phyloP scores from a whole-genome alignment of 2,888 invertebrate species.

The Habrosyne pyritoides region DNA sequence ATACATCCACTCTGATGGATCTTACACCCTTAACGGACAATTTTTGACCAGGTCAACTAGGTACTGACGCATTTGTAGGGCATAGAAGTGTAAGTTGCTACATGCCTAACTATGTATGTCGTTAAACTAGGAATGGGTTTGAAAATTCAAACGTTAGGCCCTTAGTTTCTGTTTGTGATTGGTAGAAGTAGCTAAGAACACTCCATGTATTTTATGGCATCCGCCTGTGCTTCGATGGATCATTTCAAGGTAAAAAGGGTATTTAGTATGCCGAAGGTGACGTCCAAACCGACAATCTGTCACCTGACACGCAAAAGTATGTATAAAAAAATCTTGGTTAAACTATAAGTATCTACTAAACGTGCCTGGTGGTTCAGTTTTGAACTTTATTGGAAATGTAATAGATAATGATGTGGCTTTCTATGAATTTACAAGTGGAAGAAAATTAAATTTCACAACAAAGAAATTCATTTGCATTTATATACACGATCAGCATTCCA shows the following conservation, averaged over 20 bases:
- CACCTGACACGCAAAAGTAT: conserved; percentile 57
- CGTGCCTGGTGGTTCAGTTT: not conserved
- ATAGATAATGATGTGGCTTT: not conserved
- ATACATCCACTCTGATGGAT: too few species aligned
- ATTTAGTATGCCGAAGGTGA: conserved; percentile 71
- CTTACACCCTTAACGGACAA: too few species aligned
- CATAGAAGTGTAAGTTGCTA: too few species aligned
- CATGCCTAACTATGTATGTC: too few species aligned
- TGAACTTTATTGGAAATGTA: not conserved
- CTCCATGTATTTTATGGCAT: conserved; percentile 23
- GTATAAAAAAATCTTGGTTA: conserved; percentile 32
- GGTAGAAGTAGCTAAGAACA: not conserved
- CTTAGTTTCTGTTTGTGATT: not conserved
- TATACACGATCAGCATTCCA: too few species aligned
- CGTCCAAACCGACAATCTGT: conserved; percentile 42
- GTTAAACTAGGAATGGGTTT: too few species aligned
- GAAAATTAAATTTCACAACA: not conserved
- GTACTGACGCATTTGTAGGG: too few species aligned
- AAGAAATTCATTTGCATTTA: not conserved
- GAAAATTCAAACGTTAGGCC: not conserved
- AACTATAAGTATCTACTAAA: not conserved
- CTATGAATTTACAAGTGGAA: too few species aligned
- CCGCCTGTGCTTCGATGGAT: conserved; percentile 20
- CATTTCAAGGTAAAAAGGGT: conserved; percentile 60
- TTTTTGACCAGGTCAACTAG: too few species aligned